Evolutionary conservation across 2,888 invertebrate genomes (phyloP).

Genomic region (Cheiracanthium punctorium): DNA sequence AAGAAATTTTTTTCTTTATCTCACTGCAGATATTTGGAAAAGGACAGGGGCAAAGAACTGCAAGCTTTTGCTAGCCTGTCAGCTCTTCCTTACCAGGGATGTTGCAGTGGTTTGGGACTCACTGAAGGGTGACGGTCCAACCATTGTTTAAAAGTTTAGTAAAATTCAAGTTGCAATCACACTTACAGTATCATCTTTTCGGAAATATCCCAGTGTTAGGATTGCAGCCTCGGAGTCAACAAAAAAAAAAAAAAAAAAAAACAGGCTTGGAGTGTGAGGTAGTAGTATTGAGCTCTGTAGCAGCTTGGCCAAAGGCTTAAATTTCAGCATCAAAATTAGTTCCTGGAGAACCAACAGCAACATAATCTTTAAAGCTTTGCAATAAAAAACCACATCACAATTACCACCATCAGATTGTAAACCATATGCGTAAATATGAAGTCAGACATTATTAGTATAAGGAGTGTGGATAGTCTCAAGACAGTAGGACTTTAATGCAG

Average conservation of each 20-base stretch:
- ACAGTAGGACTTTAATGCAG: background rate
- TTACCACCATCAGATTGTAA: background rate
- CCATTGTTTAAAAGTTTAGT: background rate
- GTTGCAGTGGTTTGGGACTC: too few relatives aligned
- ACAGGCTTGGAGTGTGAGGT: background rate
- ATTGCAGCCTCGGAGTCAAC: background rate
- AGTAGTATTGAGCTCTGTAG: background rate
- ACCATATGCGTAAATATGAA: background rate
- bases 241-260: too few relatives aligned
- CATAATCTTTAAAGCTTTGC: background rate
- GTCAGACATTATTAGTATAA: background rate
- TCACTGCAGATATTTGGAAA: too few relatives aligned
- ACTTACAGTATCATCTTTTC: background rate
- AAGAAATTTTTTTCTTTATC: too few relatives aligned
- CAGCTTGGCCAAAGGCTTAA: background rate
- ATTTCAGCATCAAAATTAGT: background rate
- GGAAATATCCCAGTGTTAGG: background rate
- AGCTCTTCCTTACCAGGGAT: too few relatives aligned
- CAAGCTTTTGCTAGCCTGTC: background rate
- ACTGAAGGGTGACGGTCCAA: background rate
- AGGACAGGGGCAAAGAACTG: background rate
- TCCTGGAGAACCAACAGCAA: background rate
- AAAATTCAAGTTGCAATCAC: background rate
- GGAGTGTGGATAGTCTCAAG: background rate
- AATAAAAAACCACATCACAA: background rate